Evolutionary conservation across 2,113 vertebrate genomes (phyloP), one percentile per base, ranked within the genome.

Genomic region (Sapayoa aenigma): DNA sequence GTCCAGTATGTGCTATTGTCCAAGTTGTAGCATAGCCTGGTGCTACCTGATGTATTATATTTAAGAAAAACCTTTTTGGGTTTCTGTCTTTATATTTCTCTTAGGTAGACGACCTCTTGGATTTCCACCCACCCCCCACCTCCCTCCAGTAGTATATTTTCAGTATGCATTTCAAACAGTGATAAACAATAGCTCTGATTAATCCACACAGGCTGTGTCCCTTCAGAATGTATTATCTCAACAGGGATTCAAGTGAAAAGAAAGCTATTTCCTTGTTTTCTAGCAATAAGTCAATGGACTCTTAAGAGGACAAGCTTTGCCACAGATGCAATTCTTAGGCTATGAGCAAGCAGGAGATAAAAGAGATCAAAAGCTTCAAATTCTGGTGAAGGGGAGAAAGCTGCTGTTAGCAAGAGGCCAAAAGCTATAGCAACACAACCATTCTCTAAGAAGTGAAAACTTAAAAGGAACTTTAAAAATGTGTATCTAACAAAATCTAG

Each of bases 221-320:
- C 94, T 97, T 97, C 94, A 97, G 95, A 97, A 96, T 93, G 93
- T 95, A 95, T 76, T 97, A 94, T 78, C 79, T 95, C 94, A 94
- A 90, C 50, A 72, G 89, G 84, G 93, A 93, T 89, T 91, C 67
- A 20, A 96, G 49, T 94, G 86, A 96, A 97, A 96, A 96, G 93
- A 95, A 96, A 92, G 93, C 90, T 88, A 91, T 97, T 97, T 97
- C 89, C 96, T 93, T 71, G 94, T 83, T 92, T 95, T 97, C 95
- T 90, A 95, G 88, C 90, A 96, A 88, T 96, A 97, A 94, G 95
- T 96, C 95, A 83, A 42, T 83, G 94, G 96, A 95, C 94, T 84
- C 86, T 87, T 91, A 92, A 95, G 94, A 93, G 93, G 83, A 88
- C 90, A 90, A 89, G 97, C 72, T 96, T 97, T 89, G 76, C 92